A percentile compares a stretch with the other conserved stretches of the same genome.
Evolutionary conservation across 2,888 invertebrate genomes (phyloP).

Genomic region (Acrobeloides nanus): DNA sequence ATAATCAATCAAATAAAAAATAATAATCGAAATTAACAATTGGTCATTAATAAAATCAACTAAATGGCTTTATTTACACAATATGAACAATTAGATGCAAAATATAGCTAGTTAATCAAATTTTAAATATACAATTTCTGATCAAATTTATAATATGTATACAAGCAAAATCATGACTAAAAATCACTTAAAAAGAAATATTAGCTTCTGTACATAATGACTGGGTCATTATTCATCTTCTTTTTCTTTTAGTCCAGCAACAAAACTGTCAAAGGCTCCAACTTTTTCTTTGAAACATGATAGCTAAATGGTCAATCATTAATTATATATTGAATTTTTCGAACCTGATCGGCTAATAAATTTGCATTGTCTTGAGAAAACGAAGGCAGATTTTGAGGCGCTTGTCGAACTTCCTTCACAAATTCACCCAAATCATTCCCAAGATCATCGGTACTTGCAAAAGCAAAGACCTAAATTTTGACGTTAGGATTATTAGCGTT

Average conservation of each 20-base stretch:
- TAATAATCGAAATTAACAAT: too few species aligned
- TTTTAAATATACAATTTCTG: too few species aligned
- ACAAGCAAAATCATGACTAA: slow-evolving; percentile 3
- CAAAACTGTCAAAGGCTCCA: slow-evolving; percentile 22
- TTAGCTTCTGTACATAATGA: too few species aligned
- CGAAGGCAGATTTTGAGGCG: slow-evolving; percentile 20
- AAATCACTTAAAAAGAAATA: neutral
- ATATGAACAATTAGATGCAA: too few species aligned
- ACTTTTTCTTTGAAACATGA: slow-evolving; percentile 22
- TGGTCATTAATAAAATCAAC: too few species aligned
- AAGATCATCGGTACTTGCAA: slow-evolving; percentile 21
- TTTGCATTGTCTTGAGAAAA: slow-evolving; percentile 16
- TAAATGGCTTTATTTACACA: too few species aligned
- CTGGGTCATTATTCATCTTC: slow-evolving; percentile 13
- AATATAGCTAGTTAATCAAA: too few species aligned
- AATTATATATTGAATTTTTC: neutral
- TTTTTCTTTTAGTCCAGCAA: slow-evolving; percentile 16
- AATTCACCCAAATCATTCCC: slow-evolving; percentile 28
- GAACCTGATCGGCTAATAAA: slow-evolving; percentile 16
- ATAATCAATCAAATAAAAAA: too few species aligned
- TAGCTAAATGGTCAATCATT: slow-evolving; percentile 14
- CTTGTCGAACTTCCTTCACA: slow-evolving; percentile 26
- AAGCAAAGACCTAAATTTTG: slow-evolving; percentile 18
- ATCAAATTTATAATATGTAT: slow-evolving; percentile 5
- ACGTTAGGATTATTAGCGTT: neutral